A percentile compares a stretch with the other conserved stretches of the same genome.
Evolutionary conservation across 2,797 vertebrate species (phyloP).

Genomic region (Fundulus diaphanus): DNA sequence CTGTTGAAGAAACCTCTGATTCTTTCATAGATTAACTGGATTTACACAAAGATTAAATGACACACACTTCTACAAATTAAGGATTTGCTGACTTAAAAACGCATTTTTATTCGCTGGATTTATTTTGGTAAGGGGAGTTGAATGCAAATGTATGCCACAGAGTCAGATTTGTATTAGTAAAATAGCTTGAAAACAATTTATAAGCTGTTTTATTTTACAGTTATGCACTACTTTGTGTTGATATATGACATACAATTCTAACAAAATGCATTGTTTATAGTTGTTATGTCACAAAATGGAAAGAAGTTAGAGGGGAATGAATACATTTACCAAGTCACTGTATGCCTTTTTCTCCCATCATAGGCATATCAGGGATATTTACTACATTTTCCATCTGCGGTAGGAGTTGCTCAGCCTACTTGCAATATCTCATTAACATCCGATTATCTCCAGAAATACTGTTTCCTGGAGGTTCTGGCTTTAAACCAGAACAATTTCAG

Average conservation of each 20-base stretch:
- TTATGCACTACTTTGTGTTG: neutral
- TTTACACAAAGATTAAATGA: too few relatives aligned
- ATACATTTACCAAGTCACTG: neutral
- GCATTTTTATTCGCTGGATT: neutral
- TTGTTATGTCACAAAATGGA: neutral
- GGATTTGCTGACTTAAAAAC: neutral
- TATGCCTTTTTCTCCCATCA: neutral
- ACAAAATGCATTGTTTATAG: neutral
- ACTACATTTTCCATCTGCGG: neutral
- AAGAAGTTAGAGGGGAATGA: neutral
- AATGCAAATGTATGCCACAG: neutral
- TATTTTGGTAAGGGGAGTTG: neutral
- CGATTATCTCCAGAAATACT: neutral
- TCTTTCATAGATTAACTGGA: too few relatives aligned
- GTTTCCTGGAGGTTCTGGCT: slow-evolving; percentile 10
- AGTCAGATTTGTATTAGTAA: neutral
- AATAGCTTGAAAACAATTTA: neutral
- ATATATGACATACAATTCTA: neutral
- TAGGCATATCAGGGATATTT: neutral
- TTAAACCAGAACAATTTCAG: neutral
- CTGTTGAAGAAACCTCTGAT: too few relatives aligned
- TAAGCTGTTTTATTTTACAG: neutral
- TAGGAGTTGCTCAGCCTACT: neutral
- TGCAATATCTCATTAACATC: neutral
- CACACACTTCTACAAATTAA: too few relatives aligned